Evolutionary conservation across 2,888 invertebrate species (phyloP).

Genomic region (Dolichomitus sp.): DNA sequence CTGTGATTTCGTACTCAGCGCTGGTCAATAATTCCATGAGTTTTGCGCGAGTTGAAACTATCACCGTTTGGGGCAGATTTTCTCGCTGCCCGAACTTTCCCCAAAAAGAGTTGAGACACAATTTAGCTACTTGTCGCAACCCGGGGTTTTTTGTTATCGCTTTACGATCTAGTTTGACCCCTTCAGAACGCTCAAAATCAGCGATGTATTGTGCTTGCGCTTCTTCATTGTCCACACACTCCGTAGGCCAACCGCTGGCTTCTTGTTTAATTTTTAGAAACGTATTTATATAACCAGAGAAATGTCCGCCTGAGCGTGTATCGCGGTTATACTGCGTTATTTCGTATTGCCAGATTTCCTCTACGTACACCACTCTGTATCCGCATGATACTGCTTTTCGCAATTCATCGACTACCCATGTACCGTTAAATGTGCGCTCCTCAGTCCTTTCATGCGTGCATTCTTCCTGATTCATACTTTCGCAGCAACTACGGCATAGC

Average conservation of each 20-base stretch:
- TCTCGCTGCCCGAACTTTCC: constrained; percentile 76
- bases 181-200: constrained; percentile 64
- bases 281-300: constrained; percentile 73
- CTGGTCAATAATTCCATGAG: constrained; percentile 65
- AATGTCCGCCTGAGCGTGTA: background rate
- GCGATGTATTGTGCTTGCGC: constrained; percentile 32
- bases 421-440: constrained; percentile 69
- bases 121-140: constrained; percentile 73
- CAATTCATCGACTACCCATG: constrained; percentile 78
- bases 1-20: constrained; percentile 65
- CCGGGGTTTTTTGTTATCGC: constrained; percentile 72
- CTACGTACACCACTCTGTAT: constrained; percentile 71
- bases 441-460: constrained; percentile 69
- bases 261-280: constrained; percentile 75
- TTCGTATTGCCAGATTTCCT: constrained; percentile 79
- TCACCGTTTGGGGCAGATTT: constrained; percentile 62
- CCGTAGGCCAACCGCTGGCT: constrained; percentile 71
- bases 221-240: constrained; percentile 53
- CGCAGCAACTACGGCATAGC: background rate
- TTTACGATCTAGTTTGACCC: constrained; percentile 67
- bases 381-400: constrained; percentile 73
- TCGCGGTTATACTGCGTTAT: constrained; percentile 61
- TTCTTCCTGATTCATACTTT: constrained; percentile 22
- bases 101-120: constrained; percentile 76
- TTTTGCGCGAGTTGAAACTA: constrained; percentile 74